These are phyloP conservation scores for Pachycephala philippinensis DNA, from an alignment of 2,113 vertebrate species.

Conservation along the genomic window DNA sequence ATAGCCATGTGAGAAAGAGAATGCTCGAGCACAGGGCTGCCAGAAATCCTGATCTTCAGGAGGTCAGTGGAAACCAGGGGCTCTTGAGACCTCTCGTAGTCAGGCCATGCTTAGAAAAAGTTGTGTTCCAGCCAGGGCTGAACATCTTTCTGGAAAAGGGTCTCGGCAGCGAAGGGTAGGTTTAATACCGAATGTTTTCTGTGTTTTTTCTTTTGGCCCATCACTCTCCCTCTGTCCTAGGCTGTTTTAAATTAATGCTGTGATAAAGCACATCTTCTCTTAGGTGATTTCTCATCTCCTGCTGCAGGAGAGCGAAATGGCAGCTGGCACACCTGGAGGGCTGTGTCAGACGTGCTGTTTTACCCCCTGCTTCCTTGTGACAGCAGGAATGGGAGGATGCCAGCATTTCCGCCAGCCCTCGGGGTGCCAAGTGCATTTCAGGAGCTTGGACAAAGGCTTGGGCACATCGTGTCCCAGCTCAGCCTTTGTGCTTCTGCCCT, in stretches of 20 bases:
- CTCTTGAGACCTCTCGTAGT: background rate
- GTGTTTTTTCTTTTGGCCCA: conserved; percentile 7
- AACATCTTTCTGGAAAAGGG: conserved; percentile 62
- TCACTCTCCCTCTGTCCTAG: background rate
- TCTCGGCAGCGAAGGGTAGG: background rate
- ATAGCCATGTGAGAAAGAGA: conserved; percentile 1
- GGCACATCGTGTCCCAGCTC: background rate
- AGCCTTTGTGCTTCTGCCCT: background rate
- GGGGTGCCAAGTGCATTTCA: background rate
- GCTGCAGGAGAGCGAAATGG: background rate
- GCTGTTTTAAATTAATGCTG: conserved; percentile 1
- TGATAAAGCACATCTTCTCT: background rate
- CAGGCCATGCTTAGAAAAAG: background rate
- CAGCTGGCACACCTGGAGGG: background rate
- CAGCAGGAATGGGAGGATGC: background rate
- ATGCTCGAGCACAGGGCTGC: background rate
- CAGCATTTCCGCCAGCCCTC: background rate
- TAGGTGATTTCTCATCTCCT: background rate
- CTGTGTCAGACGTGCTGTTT: background rate
- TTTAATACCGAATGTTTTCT: background rate
- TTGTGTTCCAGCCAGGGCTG: conserved; percentile 3
- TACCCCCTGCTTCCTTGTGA: background rate
- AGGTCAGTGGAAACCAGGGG: conserved; percentile 38
- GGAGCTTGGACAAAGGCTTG: background rate
- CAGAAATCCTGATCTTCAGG: conserved; percentile 31